Percentiles rank a stretch among this genome's conserved stretches.
Conservation (phyloP, 2,113 vertebrate genomes). For the Lasiurus borealis region DNA sequence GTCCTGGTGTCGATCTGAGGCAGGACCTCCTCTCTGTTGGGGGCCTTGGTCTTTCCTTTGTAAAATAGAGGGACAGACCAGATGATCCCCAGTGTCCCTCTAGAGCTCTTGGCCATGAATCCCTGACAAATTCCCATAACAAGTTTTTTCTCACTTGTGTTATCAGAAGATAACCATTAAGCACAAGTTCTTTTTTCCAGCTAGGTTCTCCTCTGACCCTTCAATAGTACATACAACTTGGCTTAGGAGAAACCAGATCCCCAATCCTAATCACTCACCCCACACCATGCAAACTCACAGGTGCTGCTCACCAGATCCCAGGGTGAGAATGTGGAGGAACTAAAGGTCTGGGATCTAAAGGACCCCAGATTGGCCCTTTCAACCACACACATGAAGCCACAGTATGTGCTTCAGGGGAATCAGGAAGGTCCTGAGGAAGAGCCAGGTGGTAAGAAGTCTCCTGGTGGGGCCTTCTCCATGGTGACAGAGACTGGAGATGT, state of each 20-base stretch:
- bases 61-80: background rate
- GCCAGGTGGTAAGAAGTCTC: background rate
- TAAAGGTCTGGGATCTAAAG: background rate
- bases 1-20: fast-evolving
- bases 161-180: background rate
- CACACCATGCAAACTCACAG: background rate
- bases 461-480: too few species aligned
- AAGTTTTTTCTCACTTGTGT: background rate
- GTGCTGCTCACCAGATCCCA: background rate
- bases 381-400: fast-evolving
- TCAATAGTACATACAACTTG: background rate
- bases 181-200: background rate
- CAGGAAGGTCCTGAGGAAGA: background rate
- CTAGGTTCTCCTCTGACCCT: background rate
- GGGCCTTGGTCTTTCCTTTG: background rate
- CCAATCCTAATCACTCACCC: fast-evolving
- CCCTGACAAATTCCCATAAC: background rate
- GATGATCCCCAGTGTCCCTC: background rate
- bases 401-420: background rate
- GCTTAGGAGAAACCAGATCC: background rate
- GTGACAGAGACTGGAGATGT: background rate
- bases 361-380: background rate
- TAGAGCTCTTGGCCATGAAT: background rate
- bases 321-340: fast-evolving
- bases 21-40: fast-evolving